These are phyloP conservation scores for Hippocampus abdominalis DNA, from an alignment of 2,113 vertebrate species.

Conservation along the genomic window DNA sequence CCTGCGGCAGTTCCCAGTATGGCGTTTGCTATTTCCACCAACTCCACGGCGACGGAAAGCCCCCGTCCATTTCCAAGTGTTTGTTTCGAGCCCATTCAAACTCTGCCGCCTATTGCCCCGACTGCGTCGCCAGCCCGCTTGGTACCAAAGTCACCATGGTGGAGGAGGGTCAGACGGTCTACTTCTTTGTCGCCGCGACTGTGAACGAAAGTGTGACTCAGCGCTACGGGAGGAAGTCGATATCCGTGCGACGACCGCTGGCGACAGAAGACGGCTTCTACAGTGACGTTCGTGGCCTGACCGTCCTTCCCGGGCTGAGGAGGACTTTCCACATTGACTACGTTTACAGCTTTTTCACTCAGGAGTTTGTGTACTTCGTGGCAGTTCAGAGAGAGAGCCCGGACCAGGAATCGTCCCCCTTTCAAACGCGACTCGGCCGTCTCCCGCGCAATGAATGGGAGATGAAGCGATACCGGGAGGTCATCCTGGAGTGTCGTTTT, in stretches of 20 bases:
- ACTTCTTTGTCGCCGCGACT: constrained; percentile 85
- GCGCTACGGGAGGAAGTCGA: constrained; percentile 79
- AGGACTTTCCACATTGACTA: constrained; percentile 82
- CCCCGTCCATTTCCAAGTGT: constrained; percentile 71
- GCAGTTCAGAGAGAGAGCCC: constrained; percentile 79
- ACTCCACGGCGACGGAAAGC: constrained; percentile 58
- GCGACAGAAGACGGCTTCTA: constrained; percentile 82
- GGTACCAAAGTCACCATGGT: constrained; percentile 84
- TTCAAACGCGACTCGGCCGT: constrained; percentile 81
- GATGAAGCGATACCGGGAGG: constrained; percentile 81
- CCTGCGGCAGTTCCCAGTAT: constrained; percentile 79
- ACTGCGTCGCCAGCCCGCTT: constrained; percentile 87
- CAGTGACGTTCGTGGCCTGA: constrained; percentile 71
- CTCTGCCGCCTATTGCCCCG: constrained; percentile 73
- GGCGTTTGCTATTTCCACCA: constrained; percentile 86
- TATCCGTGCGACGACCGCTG: constrained; percentile 83
- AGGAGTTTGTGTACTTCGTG: constrained; percentile 86
- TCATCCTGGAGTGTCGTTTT: constrained; percentile 84
- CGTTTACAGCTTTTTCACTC: constrained; percentile 79
- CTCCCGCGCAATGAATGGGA: constrained; percentile 75
- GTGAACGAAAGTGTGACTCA: constrained; percentile 76
- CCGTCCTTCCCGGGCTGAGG: constrained; percentile 74
- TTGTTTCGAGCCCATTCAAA: constrained; percentile 77
- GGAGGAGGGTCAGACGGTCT: constrained; percentile 73
- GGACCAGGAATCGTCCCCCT: constrained; percentile 23